These are phyloP conservation scores for Sinosuthora webbiana DNA, from an alignment of 2,113 vertebrate genomes.

Conservation along the genomic window DNA sequence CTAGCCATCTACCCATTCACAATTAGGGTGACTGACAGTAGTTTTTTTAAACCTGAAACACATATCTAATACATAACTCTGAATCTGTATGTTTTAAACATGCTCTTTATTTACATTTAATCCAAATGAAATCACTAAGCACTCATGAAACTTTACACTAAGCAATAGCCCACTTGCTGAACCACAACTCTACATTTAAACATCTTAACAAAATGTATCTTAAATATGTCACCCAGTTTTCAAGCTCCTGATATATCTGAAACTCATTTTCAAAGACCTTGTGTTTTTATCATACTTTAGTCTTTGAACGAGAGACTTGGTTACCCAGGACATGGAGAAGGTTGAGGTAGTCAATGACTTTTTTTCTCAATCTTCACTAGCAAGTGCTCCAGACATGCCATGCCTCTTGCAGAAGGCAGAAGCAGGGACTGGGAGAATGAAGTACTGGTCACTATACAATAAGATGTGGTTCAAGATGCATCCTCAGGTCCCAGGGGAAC, in stretches of 20 bases:
- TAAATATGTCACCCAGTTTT: background rate
- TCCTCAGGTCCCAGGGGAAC: rapidly evolving
- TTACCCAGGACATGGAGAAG: background rate
- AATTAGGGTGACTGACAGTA: background rate
- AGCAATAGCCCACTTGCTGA: background rate
- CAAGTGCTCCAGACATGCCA: background rate
- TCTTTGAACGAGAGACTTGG: background rate
- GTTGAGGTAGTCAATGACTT: background rate
- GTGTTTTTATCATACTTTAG: background rate
- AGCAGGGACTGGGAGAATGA: background rate
- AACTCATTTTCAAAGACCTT: background rate
- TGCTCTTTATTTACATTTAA: background rate
- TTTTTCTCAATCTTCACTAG: background rate
- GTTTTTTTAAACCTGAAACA: background rate
- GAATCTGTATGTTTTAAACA: background rate
- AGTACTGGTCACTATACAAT: background rate
- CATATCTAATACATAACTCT: background rate
- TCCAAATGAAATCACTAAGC: background rate
- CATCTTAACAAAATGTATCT: background rate
- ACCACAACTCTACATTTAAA: background rate
- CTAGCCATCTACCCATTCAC: background rate
- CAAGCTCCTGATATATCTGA: background rate
- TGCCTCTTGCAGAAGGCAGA: background rate
- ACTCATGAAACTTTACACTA: background rate
- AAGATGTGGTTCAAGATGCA: background rate